Conservation (phyloP, 2,113 vertebrate species). For the Empidonax alnorum region DNA sequence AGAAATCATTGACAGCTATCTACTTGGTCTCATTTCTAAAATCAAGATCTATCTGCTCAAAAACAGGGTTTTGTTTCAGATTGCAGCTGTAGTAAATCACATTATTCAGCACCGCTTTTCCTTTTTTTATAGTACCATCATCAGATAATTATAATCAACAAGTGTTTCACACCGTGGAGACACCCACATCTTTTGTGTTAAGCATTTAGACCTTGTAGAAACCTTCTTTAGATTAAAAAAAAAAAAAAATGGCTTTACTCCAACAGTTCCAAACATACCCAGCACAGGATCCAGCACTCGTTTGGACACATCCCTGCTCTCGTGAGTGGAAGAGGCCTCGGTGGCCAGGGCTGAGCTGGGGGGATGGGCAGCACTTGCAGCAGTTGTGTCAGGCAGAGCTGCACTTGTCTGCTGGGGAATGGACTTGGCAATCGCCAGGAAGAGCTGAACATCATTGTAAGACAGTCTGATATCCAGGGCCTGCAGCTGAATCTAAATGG, state of each 20-base stretch:
- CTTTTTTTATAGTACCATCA: neutral
- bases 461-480: constrained; percentile 93
- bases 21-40: neutral
- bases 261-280: constrained; percentile 73
- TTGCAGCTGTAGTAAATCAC: neutral
- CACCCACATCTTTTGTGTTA: neutral
- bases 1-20: neutral
- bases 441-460: constrained; percentile 96
- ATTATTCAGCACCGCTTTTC: neutral
- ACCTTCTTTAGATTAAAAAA: neutral
- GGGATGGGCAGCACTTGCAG: neutral
- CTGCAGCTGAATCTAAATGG: constrained; percentile 90
- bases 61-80: neutral
- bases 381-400: constrained; percentile 22
- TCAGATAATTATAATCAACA: neutral
- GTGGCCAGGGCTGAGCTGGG: neutral
- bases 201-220: neutral
- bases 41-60: neutral
- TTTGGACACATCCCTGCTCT: constrained; percentile 53
- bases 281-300: constrained; percentile 81
- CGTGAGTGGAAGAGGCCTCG: constrained; percentile 41
- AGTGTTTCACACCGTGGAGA: neutral
- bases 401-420: constrained; percentile 82
- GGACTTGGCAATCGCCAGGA: constrained; percentile 93
- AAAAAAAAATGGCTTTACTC: neutral